phyloP scores from a whole-genome alignment of 1,140 invertebrate genomes.

The Sycobia sp. region DNA sequence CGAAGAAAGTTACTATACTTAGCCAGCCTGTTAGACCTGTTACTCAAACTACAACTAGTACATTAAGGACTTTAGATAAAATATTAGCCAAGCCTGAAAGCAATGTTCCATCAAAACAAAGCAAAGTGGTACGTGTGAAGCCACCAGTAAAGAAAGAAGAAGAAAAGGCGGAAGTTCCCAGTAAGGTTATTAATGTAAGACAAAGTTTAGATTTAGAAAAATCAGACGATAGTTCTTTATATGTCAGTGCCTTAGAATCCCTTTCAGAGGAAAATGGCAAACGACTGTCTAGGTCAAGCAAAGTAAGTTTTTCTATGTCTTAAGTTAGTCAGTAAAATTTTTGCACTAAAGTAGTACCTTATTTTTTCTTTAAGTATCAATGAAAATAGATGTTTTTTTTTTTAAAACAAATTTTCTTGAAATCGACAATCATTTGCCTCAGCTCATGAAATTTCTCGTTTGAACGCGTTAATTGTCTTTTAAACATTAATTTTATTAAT shows the following conservation, averaged over 20 bases:
- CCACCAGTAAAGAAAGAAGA: constrained; percentile 44
- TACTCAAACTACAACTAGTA: constrained; percentile 21
- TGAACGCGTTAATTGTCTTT: too few species aligned
- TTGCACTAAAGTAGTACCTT: too few species aligned
- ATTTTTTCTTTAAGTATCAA: background rate
- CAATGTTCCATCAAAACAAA: constrained; percentile 39
- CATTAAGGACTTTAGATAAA: constrained; percentile 30
- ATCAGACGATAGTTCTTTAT: constrained; percentile 70
- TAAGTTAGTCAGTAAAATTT: too few species aligned
- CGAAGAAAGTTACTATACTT: constrained; percentile 40
- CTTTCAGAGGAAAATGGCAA: constrained; percentile 53
- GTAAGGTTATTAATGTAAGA: constrained; percentile 42
- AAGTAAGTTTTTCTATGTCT: constrained; percentile 59
- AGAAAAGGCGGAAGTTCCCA: constrained; percentile 40
- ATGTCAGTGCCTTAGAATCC: constrained; percentile 77
- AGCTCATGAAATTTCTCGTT: too few species aligned
- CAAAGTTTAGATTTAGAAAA: constrained; percentile 64
- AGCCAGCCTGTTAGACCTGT: constrained; percentile 36
- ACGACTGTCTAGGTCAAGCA: constrained; percentile 34
- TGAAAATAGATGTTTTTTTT: constrained; percentile 1
- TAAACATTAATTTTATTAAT: too few species aligned
- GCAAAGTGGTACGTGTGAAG: constrained; percentile 41
- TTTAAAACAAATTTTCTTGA: too few species aligned
- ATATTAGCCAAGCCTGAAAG: constrained; percentile 35
- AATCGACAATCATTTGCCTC: too few species aligned